phyloP scores from a whole-genome alignment of 2,888 invertebrate species.

The Rosalia funebris region DNA sequence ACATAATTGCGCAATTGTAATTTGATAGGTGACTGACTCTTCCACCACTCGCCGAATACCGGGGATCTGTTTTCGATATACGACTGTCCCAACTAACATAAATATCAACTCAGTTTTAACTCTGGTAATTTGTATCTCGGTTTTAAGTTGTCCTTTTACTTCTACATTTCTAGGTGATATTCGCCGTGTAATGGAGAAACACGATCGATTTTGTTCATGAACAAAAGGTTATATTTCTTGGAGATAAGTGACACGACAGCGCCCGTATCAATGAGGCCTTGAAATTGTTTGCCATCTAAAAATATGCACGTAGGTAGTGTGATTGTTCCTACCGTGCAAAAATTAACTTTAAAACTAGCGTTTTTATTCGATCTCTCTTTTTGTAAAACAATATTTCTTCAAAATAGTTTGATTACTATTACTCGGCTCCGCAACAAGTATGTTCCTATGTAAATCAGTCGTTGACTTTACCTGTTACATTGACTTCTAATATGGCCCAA shows the following conservation, averaged over 20 bases:
- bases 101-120: conserved; percentile 10
- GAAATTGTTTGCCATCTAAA: conserved; percentile 8
- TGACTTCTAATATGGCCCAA: not conserved
- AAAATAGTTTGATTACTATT: not conserved
- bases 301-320: not conserved
- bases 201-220: conserved; percentile 4
- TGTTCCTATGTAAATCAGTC: not conserved
- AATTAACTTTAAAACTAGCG: not conserved
- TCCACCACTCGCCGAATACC: not conserved
- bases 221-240: conserved; percentile 1
- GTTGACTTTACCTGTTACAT: not conserved
- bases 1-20: not conserved
- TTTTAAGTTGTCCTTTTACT: conserved; percentile 17
- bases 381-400: not conserved
- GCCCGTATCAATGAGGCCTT: conserved; percentile 13
- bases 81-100: not conserved
- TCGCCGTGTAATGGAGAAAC: not conserved
- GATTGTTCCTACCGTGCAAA: not conserved
- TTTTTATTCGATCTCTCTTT: not conserved
- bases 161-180: not conserved
- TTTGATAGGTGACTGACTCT: not conserved
- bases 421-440: not conserved
- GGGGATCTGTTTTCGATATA: not conserved
- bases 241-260: conserved; percentile 1
- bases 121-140: conserved; percentile 15